These are phyloP conservation scores for Phrixothrix hirtus DNA, from an alignment of 2,888 invertebrate species.

Conservation along the genomic window DNA sequence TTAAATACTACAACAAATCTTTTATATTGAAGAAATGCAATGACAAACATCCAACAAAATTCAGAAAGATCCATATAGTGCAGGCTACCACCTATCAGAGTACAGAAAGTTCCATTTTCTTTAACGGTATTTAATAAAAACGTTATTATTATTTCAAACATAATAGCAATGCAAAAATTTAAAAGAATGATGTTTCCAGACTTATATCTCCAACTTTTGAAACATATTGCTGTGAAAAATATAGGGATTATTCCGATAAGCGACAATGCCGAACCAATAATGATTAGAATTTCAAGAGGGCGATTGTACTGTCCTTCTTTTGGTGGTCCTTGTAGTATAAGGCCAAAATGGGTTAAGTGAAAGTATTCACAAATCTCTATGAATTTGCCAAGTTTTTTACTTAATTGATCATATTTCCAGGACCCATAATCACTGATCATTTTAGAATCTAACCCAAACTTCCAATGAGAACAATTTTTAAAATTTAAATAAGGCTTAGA, in stretches of 20 bases:
- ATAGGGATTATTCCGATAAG: slow-evolving; percentile 57
- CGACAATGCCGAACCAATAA: slow-evolving; percentile 58
- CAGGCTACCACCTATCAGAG: slow-evolving; percentile 60
- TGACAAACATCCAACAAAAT: slow-evolving; percentile 71
- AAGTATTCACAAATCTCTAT: slow-evolving; percentile 58
- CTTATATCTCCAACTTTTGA: slow-evolving; percentile 63
- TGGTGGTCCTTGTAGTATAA: slow-evolving; percentile 51
- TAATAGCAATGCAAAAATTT: slow-evolving; percentile 58
- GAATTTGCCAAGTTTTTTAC: slow-evolving; percentile 28
- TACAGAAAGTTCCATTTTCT: slow-evolving; percentile 57
- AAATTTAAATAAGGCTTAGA: slow-evolving; percentile 12
- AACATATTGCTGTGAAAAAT: slow-evolving; percentile 57
- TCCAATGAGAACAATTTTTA: slow-evolving; percentile 59
- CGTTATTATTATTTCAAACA: slow-evolving; percentile 54
- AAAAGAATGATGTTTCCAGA: slow-evolving; percentile 63
- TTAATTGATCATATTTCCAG: slow-evolving; percentile 18
- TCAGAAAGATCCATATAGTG: slow-evolving; percentile 68
- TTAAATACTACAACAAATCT: slow-evolving; percentile 65
- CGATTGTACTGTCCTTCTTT: slow-evolving; percentile 38
- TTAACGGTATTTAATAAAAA: slow-evolving; percentile 48
- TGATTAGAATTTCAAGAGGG: slow-evolving; percentile 54
- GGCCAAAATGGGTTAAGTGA: slow-evolving; percentile 62
- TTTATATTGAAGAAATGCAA: slow-evolving; percentile 65
- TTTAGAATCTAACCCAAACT: slow-evolving; percentile 56
- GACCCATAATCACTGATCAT: slow-evolving; percentile 44